These are phyloP conservation scores for Cuculus canorus DNA, from an alignment of 2,797 vertebrate genomes.

Conservation along the genomic window DNA sequence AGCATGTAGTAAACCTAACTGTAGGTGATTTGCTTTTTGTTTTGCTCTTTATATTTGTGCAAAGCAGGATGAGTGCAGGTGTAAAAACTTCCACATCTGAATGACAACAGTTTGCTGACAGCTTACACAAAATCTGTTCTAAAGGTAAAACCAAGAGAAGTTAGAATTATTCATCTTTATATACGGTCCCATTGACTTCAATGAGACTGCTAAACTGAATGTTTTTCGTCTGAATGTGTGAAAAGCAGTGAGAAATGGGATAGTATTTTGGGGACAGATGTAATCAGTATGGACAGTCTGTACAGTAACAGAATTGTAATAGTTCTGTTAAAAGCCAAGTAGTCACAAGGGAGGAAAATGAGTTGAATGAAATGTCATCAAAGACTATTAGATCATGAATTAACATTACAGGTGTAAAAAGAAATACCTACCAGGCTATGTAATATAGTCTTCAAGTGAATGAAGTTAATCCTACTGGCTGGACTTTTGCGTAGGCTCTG, in stretches of 20 bases:
- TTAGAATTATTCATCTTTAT: neutral
- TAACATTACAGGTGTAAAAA: neutral
- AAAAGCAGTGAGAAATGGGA: neutral
- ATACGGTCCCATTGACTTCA: neutral
- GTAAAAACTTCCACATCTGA: neutral
- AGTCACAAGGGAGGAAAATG: neutral
- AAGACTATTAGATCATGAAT: neutral
- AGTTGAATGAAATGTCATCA: neutral
- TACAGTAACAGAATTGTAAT: neutral
- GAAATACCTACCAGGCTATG: neutral
- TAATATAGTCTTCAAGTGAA: neutral
- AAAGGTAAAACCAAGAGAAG: neutral
- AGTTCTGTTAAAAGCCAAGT: neutral
- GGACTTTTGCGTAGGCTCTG: neutral
- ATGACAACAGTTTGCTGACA: neutral
- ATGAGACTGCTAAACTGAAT: neutral
- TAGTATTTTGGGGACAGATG: neutral
- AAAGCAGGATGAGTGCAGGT: neutral
- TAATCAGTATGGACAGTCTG: neutral
- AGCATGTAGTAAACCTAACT: neutral
- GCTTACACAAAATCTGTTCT: neutral
- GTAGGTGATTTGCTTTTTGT: neutral
- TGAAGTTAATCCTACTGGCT: neutral
- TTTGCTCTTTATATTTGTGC: neutral
- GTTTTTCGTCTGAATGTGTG: neutral